Percentiles rank a stretch among this genome's conserved stretches.
Conservation (phyloP, 2,113 vertebrate species). For the Dromiciops gliroides region DNA sequence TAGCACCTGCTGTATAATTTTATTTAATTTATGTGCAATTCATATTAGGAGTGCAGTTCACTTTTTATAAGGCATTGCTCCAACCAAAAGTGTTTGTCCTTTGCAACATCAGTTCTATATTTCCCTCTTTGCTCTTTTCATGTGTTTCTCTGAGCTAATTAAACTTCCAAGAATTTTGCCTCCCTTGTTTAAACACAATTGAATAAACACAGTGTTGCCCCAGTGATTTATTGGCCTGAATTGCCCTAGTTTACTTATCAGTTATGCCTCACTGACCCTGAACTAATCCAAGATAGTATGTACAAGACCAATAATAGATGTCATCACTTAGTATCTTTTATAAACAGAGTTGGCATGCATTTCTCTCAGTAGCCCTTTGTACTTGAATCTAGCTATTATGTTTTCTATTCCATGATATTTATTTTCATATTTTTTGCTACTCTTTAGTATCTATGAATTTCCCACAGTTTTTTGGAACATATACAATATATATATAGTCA, state of each 20-base stretch:
- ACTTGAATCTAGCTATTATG: neutral
- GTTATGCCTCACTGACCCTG: slow-evolving; percentile 49
- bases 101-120: neutral
- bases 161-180: slow-evolving; percentile 39
- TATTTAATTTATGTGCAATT: slow-evolving; percentile 57
- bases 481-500: neutral
- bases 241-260: slow-evolving; percentile 66
- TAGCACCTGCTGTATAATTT: slow-evolving; percentile 70
- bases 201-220: slow-evolving; percentile 11
- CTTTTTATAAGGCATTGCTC: slow-evolving; percentile 39
- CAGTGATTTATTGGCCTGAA: slow-evolving; percentile 65
- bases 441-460: neutral
- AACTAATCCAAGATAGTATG: slow-evolving; percentile 68
- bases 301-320: slow-evolving; percentile 58
- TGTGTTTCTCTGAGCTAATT: slow-evolving; percentile 55
- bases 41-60: slow-evolving; percentile 41
- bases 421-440: neutral
- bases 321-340: neutral
- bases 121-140: neutral
- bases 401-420: neutral
- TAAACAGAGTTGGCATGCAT: slow-evolving; percentile 25
- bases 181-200: slow-evolving; percentile 58
- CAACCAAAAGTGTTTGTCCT: slow-evolving; percentile 46
- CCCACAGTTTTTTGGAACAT: neutral
- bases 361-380: neutral